phyloP scores from a whole-genome alignment of 2,888 invertebrate genomes.

The Drosophila austrosaltans region DNA sequence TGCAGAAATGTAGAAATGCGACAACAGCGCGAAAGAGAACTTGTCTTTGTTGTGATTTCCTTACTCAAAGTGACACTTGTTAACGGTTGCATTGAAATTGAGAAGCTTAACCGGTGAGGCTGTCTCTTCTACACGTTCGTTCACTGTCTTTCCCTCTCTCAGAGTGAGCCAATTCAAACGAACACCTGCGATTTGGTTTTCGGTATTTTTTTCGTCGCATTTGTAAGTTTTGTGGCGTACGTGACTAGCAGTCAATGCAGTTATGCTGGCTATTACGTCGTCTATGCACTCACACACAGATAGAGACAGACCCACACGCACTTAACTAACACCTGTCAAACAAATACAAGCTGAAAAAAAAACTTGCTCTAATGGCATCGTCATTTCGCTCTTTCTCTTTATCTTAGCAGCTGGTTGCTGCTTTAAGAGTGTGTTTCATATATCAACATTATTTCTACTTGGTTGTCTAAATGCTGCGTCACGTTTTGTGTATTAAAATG shows the following conservation, averaged over 20 bases:
- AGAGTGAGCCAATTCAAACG: conserved; percentile 56
- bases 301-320: conserved; percentile 53
- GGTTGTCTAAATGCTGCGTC: conserved; percentile 60
- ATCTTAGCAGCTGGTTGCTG: conserved; percentile 56
- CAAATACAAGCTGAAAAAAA: conserved; percentile 24
- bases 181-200: conserved; percentile 63
- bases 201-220: conserved; percentile 28
- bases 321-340: conserved; percentile 72
- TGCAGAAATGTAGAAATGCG: conserved; percentile 3
- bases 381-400: conserved; percentile 11
- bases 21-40: conserved; percentile 23
- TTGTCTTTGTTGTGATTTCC: conserved; percentile 70
- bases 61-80: conserved; percentile 78
- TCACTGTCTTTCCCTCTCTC: conserved; percentile 20
- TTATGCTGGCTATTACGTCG: conserved; percentile 75
- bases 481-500: conserved; percentile 68
- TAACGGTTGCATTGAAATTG: conserved; percentile 74
- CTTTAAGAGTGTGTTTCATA: conserved; percentile 50
- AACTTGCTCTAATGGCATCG: conserved; percentile 35
- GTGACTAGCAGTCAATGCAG: conserved; percentile 68
- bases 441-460: conserved; percentile 54
- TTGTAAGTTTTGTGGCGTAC: conserved; percentile 62
- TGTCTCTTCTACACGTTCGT: not conserved
- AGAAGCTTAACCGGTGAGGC: conserved; percentile 52
- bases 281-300: conserved; percentile 53